Base-by-base conservation (phyloP, 2,888 invertebrate species). In the Melieria crassipennis region DNA sequence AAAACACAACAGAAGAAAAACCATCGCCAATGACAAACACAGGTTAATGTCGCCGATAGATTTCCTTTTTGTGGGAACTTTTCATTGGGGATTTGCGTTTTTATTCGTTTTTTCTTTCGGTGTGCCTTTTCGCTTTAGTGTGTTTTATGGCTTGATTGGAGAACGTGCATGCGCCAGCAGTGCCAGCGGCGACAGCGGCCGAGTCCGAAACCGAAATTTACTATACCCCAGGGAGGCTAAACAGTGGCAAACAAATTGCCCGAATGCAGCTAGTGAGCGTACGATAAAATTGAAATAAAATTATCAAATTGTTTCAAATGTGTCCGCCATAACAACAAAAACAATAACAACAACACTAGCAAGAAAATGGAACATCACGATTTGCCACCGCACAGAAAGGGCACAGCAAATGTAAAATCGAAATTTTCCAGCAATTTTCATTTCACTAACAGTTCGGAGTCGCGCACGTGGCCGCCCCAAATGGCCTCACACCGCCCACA, bases 231-330 rank as follows among this genome's bases (percentile, higher is more conserved):
- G 69, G 67, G 74, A 74, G 62, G 30, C 63, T 6, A 69, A 69
- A 55, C 56, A 47, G 56, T 69, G 30, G 46, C 63, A 43, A 63
- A 69, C 55, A 69, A 69, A 62, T 69, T 69, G 62, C 62, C 42
- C 10, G 47, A 61, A 63, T 47, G 56, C 48, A 55, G 43, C 13
- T 55, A n/a, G 47, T 45, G 7, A 62, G 56, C 52, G 61, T 65
- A 42, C 70, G 55, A 70, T 70, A 65, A 71, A 71, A 74, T 71
- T 74, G 74, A 71, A 69, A 74, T 71, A 64, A 74, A 71, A 71
- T 69, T 69, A 65, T 52, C 58, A 74, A 74, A 71, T 74, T 69
- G 71, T 71, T 74, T 70, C 58, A 73, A 71, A 73, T 71, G 61
- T 56, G 42, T 30, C 30, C 30, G 30, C 30, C 30, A 30, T 30